phyloP scores from a whole-genome alignment of 2,797 vertebrate genomes.

The Orestias chungarensis region DNA sequence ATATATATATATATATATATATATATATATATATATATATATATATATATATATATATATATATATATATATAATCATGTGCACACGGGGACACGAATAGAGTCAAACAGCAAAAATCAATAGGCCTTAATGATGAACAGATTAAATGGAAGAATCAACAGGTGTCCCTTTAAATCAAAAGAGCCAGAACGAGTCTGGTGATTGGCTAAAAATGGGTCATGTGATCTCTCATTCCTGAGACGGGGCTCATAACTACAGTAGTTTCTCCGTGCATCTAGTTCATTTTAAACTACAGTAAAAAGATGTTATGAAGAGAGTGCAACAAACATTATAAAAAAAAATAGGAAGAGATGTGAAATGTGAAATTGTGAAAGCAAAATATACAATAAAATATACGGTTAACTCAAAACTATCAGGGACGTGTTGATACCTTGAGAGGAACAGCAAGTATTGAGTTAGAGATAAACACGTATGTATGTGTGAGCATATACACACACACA shows the following conservation, averaged over 20 bases:
- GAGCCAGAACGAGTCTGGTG: conserved; percentile 7
- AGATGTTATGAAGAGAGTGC: not conserved
- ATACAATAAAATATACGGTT: not conserved
- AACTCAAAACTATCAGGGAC: not conserved
- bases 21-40: no score
- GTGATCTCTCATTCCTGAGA: conserved; percentile 52
- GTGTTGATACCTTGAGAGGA: conserved; percentile 1
- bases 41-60: no score
- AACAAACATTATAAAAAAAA: conserved; percentile 1
- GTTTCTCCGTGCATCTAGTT: conserved; percentile 31
- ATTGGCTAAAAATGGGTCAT: conserved; percentile 62
- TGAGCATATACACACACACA: not conserved
- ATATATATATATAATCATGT: no score
- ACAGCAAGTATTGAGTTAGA: conserved; percentile 5
- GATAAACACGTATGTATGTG: conserved; percentile 9
- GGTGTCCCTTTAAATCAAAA: conserved; percentile 44
- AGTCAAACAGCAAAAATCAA: not conserved
- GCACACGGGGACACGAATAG: not conserved
- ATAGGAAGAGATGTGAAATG: no score
- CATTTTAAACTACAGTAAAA: conserved; percentile 2
- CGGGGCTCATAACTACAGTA: conserved; percentile 38
- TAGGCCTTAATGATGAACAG: not conserved
- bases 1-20: no score
- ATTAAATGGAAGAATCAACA: conserved; percentile 56
- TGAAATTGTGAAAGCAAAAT: no score